Conservation (phyloP, 1,140 invertebrate species). For the Drosophila repletoides region DNA sequence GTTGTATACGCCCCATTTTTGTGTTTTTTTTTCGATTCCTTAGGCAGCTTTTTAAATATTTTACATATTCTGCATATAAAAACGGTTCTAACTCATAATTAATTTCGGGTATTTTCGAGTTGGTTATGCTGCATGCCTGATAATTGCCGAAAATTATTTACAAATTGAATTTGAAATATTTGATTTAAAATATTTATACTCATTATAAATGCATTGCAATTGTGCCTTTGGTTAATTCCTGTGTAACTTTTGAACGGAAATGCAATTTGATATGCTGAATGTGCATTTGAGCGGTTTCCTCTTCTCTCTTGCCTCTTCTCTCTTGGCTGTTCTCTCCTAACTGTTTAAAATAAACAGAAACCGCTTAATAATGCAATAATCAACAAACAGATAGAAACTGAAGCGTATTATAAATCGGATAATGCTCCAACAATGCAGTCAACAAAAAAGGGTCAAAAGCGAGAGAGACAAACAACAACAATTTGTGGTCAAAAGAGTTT, state of each 20-base stretch:
- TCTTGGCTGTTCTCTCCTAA: not conserved
- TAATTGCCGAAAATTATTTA: conserved; percentile 13
- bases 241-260: conserved; percentile 43
- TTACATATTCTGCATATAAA: too few species aligned
- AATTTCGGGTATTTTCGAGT: not conserved
- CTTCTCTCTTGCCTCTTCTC: not conserved
- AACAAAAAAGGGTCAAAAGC: conserved; percentile 13
- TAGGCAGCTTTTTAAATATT: too few species aligned
- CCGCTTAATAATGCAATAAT: conserved; percentile 46
- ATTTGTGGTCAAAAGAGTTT: conserved; percentile 22
- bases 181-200: conserved; percentile 54
- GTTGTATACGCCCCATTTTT: too few species aligned
- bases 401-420: conserved; percentile 3
- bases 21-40: too few species aligned
- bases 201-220: conserved; percentile 61
- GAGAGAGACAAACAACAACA: conserved; percentile 5
- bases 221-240: conserved; percentile 48
- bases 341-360: conserved; percentile 14
- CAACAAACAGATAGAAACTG: conserved; percentile 33
- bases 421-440: not conserved
- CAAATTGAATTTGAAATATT: conserved; percentile 59
- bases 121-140: not conserved
- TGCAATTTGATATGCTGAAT: conserved; percentile 43
- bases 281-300: conserved; percentile 17
- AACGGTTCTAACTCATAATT: too few species aligned